Base-by-base conservation (phyloP, 2,113 vertebrate species). In the Sphaerodactylus townsendi region DNA sequence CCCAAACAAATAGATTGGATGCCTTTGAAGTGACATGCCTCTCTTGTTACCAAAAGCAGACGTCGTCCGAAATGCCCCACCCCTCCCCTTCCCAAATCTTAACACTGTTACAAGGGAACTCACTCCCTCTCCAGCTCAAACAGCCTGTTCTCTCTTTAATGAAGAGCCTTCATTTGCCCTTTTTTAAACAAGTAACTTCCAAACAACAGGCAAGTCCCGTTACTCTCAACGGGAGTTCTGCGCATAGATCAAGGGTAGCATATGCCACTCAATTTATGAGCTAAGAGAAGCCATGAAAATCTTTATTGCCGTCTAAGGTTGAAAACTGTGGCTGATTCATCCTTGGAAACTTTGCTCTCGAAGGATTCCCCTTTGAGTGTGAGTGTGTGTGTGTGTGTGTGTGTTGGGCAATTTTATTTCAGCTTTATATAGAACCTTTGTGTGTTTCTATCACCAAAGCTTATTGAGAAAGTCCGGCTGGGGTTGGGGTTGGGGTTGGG, bases 181-280 rank as follows among this genome's bases (percentile, higher is more conserved):
- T 86, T 94, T 86, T 59, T 86, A 7, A 84, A 83, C 92, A 92
- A 85, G 77, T 15, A 62, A 79, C 66, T 78, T 72, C 53, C 76
- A 71, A 79, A 85, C 69, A 90, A 89, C 85, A 89, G 82, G 90
- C 84, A 93, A 87, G 90, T 91, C 87, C 85, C 81, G 91, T 93
- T 93, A 93, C 89, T 93, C 93, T 92, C 93, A 90, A 88, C 6
- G 11, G 94, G 91, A 89, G 79, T 88, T 92, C 91, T 86, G 83
- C 87, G 85, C 87, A 86, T 85, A 94, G 93, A 93, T 93, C 92
- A 92, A 92, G 90, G 92, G 87, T 84, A 95, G 81, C 94, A 93
- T 94, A 95, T 94, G 94, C 85, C 90, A 93, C 94, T 93, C 94
- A 92, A 66, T 91, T 93, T 94, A 95, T 91, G 87, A 86, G 70